These are phyloP conservation scores for Alosa alosa DNA, from an alignment of 2,113 vertebrate species.

Conservation along the genomic window DNA sequence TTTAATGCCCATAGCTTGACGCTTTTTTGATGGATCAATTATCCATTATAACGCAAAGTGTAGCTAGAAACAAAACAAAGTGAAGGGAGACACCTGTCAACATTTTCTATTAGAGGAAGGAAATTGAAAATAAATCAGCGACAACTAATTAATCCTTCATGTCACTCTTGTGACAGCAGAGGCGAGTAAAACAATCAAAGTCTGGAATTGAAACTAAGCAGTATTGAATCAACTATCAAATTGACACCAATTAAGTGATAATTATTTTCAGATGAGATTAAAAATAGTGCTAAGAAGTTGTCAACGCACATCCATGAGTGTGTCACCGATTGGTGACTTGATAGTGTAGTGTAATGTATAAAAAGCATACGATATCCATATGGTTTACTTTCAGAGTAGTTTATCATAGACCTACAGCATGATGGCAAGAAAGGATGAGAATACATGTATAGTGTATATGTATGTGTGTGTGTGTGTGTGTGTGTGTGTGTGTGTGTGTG, in stretches of 20 bases:
- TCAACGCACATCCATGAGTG: background rate
- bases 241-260: conserved; percentile 42
- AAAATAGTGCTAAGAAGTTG: conserved; percentile 11
- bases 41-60: conserved; percentile 73
- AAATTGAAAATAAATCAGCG: conserved; percentile 77
- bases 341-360: background rate
- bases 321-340: background rate
- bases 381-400: background rate
- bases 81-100: conserved; percentile 73
- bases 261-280: conserved; percentile 3
- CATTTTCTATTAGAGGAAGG: conserved; percentile 69
- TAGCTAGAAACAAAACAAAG: conserved; percentile 65
- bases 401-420: background rate
- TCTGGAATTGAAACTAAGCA: conserved; percentile 57
- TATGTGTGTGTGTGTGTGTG: background rate
- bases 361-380: background rate
- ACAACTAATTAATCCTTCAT: conserved; percentile 76
- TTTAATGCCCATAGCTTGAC: conserved; percentile 57
- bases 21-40: conserved; percentile 79
- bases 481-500: background rate
- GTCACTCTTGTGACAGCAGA: conserved; percentile 65
- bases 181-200: conserved; percentile 31
- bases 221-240: conserved; percentile 53
- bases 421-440: background rate
- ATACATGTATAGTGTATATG: background rate